These are phyloP conservation scores for Scaptodrosophila lebanonensis DNA, from an alignment of 1,140 invertebrate genomes.

Conservation along the genomic window DNA sequence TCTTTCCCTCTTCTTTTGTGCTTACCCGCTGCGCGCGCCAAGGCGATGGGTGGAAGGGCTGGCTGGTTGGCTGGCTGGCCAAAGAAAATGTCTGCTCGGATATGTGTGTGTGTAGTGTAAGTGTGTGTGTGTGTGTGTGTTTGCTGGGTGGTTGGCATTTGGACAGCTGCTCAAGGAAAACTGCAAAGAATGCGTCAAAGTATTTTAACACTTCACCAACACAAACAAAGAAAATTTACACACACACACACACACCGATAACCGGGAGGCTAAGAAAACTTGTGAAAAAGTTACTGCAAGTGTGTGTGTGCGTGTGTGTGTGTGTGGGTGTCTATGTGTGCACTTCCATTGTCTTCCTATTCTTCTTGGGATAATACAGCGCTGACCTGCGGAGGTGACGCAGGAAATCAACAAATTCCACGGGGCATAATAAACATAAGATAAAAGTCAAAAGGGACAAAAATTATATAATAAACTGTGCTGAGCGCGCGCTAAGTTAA, in stretches of 20 bases:
- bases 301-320: conserved; percentile 20
- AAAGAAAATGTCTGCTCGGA: background rate
- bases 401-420: conserved; percentile 65
- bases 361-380: too few species aligned
- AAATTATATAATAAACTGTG: conserved; percentile 75
- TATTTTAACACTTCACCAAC: conserved; percentile 50
- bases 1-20: background rate
- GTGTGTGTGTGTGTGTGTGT: conserved; percentile 6
- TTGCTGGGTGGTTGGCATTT: conserved; percentile 41
- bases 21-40: conserved; percentile 23
- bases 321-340: conserved; percentile 9
- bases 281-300: conserved; percentile 69
- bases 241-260: background rate
- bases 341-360: conserved; percentile 60
- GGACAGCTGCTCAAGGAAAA: conserved; percentile 52
- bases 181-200: conserved; percentile 69
- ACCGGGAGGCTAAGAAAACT: conserved; percentile 36
- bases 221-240: conserved; percentile 2
- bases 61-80: background rate
- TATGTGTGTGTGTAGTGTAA: conserved; percentile 8
- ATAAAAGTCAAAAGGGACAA: conserved; percentile 76
- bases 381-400: too few species aligned
- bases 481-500: conserved; percentile 67
- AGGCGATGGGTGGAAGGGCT: conserved; percentile 14
- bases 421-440: conserved; percentile 75